Evolutionary conservation across 2,113 vertebrate genomes (phyloP).

Genomic region (Myotis brandtii): DNA sequence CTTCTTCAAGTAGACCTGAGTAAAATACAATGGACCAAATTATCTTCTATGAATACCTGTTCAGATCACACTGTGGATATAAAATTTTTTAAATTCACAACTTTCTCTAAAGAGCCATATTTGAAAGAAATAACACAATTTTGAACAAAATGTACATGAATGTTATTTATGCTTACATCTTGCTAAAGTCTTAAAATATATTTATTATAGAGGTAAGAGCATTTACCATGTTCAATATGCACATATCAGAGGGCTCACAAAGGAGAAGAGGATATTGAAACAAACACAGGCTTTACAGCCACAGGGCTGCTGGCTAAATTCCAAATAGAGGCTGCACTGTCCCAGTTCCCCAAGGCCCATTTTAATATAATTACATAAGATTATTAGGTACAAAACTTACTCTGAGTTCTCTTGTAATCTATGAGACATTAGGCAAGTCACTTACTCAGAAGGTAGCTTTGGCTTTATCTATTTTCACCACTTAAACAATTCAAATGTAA

Average conservation of each 20-base stretch:
- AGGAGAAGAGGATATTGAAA: not conserved
- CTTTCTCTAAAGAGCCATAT: not conserved
- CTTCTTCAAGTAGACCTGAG: slow-evolving; percentile 11
- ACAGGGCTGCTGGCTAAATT: not conserved
- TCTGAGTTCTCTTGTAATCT: not conserved
- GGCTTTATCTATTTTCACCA: not conserved
- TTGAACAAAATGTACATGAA: not conserved
- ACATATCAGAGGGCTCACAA: not conserved
- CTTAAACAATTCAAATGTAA: not conserved
- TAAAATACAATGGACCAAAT: slow-evolving; percentile 21
- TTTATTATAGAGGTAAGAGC: not conserved
- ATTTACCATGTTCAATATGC: not conserved
- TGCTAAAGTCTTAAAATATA: not conserved
- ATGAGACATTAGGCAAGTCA: slow-evolving; percentile 49
- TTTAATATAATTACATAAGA: not conserved
- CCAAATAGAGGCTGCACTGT: slow-evolving; percentile 1
- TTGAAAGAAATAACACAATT: not conserved
- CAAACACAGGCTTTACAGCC: not conserved
- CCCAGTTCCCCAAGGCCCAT: not conserved
- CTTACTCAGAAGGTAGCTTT: slow-evolving; percentile 12
- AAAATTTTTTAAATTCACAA: not conserved
- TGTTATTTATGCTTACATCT: not conserved
- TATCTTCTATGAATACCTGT: not conserved
- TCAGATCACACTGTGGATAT: not conserved
- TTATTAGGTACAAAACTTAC: not conserved